phyloP scores from a whole-genome alignment of 2,113 vertebrate species.

The Rhinogobius similis region DNA sequence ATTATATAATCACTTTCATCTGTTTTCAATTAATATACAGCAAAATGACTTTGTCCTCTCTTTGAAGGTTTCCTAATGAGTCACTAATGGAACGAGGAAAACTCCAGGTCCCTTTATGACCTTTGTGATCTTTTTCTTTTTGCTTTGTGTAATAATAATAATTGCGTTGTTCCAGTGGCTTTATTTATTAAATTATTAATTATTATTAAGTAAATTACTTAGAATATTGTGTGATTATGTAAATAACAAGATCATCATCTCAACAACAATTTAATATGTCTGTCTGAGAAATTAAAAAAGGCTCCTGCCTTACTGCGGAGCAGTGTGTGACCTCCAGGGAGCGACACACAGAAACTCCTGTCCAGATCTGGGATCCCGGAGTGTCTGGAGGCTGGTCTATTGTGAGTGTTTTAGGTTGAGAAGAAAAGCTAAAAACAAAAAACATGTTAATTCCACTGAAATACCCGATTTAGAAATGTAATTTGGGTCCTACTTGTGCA shows the following conservation, averaged over 20 bases:
- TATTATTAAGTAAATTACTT: background rate
- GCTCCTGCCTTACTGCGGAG: too few relatives aligned
- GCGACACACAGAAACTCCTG: too few relatives aligned
- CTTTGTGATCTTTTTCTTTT: background rate
- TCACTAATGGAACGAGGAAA: background rate
- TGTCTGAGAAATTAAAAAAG: background rate
- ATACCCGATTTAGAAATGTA: too few relatives aligned
- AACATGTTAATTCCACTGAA: too few relatives aligned
- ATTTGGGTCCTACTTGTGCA: too few relatives aligned
- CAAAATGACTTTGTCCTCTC: background rate
- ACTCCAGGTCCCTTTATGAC: background rate
- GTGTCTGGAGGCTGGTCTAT: too few relatives aligned
- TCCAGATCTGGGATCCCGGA: too few relatives aligned
- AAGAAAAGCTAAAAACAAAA: too few relatives aligned
- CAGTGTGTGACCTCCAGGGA: too few relatives aligned
- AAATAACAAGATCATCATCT: background rate
- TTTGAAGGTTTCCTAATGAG: slow-evolving; percentile 7
- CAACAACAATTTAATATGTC: background rate
- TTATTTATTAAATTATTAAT: background rate
- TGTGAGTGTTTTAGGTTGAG: too few relatives aligned
- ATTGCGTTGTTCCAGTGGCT: background rate
- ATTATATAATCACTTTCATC: background rate
- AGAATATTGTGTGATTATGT: background rate
- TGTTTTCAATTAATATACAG: background rate
- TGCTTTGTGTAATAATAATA: background rate